Conservation (phyloP, 2,113 vertebrate species). For the Colossoma macropomum region DNA sequence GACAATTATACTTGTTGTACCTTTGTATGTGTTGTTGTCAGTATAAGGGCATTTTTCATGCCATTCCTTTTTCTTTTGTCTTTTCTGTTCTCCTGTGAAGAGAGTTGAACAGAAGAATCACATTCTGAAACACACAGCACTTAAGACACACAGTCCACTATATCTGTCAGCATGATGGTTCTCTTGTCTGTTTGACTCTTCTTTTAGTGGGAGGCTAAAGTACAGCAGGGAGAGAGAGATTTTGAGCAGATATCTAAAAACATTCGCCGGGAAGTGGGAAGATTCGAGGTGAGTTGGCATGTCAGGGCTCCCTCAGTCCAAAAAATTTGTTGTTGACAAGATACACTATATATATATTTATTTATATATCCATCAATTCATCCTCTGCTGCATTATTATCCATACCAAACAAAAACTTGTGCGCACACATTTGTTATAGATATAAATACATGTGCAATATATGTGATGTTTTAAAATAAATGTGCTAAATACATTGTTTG, state of each 20-base stretch:
- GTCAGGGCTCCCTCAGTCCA: no score
- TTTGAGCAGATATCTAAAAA: slow-evolving; percentile 98
- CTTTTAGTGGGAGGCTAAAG: slow-evolving; percentile 93
- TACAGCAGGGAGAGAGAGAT: slow-evolving; percentile 96
- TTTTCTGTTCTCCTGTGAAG: not conserved
- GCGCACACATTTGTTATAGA: no score
- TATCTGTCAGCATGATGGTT: slow-evolving; percentile 39
- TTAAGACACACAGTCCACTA: not conserved
- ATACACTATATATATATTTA: no score
- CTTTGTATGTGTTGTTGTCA: not conserved
- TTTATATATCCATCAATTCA: no score
- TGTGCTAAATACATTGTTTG: no score
- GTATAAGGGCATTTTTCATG: not conserved
- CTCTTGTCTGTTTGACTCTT: slow-evolving; percentile 51
- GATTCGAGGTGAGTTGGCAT: slow-evolving; percentile 89
- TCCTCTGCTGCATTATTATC: no score
- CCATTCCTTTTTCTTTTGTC: not conserved
- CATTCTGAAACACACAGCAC: not conserved
- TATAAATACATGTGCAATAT: no score
- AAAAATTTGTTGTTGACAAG: no score
- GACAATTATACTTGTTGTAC: not conserved
- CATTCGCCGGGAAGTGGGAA: slow-evolving; percentile 93
- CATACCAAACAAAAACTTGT: no score
- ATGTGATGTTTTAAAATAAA: no score
- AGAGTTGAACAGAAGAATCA: not conserved